Evolutionary conservation across 2,797 vertebrate genomes (phyloP), one percentile per base, ranked within the genome.

Genomic region (Acipenser ruthenus): DNA sequence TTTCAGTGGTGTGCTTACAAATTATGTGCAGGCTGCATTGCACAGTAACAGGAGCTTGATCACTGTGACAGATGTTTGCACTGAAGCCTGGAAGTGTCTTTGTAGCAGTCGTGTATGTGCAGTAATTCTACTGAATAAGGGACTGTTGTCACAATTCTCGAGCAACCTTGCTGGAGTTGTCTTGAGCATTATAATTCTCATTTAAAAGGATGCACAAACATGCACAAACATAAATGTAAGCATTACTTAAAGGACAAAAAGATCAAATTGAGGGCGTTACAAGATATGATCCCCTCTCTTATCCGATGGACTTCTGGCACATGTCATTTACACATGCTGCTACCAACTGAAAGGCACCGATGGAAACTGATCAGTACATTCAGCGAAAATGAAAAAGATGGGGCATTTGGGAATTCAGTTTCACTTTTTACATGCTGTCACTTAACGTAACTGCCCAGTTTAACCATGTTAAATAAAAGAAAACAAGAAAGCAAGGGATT

Each of bases 41-140:
- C 55, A 58, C 12, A 11, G 55, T 11, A 58, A n/a, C 10, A 58
- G 55, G 55, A n/a, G 55, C 15, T 58, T 11, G 55, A 58, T 58
- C 55, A 58, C 2, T n/a, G 12, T 58, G 55, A 58, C 12, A 58
- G 10, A 58, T 58, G 12, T 1, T 58, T 53, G 12, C 51, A 53
- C 55, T 58, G 55, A 58, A 15, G 55, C 55, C 55, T 58, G 55
- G 55, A 58, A 58, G 10, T 58, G 55, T 58, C 55, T 58, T 58
- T 58, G 55, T 13, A 58, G 55, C 10, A 11, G 58, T 58, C n/a
- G 11, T 58, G 7, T n/a, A 15, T 58, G 55, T 11, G 12, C 55
- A 13, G 15, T 58, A 58, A 58, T 58, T 58, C 55, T 12, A 7
- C 10, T 58, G 55, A 7, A 58, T n/a, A n/a, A 58, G 37, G 55